Evolutionary conservation across 2,888 invertebrate genomes (phyloP), one percentile per base, ranked within the genome.

Genomic region (Xanthorhoe spadicearia): DNA sequence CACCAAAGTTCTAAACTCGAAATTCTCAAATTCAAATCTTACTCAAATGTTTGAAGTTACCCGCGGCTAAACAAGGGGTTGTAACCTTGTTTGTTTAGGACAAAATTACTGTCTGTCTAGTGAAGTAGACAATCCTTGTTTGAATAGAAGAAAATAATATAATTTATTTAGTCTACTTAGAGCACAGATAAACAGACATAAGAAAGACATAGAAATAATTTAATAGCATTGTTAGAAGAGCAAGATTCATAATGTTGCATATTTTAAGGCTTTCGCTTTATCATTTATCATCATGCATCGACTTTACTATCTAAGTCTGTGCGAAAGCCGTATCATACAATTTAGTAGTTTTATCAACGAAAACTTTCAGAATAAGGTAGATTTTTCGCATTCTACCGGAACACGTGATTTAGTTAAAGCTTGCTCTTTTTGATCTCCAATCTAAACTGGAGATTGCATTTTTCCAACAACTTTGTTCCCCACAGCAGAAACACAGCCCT

Each of bases 381-480:
- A 38, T 13, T 2, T 10, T 10, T 38, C 38, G 38, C 15, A 15
- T 15, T 48, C 17, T 48, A 48, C 17, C 1, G 3, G 38, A 2
- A 15, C 46, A 15, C 46, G 46, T 48, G 17, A 13, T 48, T 48
- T 15, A 17, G 48, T 15, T 8, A 17, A 15, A 6, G 13, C 7
- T 3, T 17, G 7, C 15, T 5, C 46, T 46, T 32, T 53, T 52
- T 46, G 17, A 53, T 61, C 53, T 46, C n/a, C 48, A 61, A 59
- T 59, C 35, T 50, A 61, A 55, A 55, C 51, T 57, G 56, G 58
- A 68, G 61, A 64, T 64, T 68, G 66, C 63, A 59, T 19, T 38
- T 43, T 56, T 54, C 58, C 65, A 54, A 57, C 64, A 66, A 71
- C 62, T 69, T 68, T 68, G 70, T 75, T 58, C 71, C 71, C 68